Base-by-base conservation (phyloP, 2,888 invertebrate species). In the Drosophila buzzatii region DNA sequence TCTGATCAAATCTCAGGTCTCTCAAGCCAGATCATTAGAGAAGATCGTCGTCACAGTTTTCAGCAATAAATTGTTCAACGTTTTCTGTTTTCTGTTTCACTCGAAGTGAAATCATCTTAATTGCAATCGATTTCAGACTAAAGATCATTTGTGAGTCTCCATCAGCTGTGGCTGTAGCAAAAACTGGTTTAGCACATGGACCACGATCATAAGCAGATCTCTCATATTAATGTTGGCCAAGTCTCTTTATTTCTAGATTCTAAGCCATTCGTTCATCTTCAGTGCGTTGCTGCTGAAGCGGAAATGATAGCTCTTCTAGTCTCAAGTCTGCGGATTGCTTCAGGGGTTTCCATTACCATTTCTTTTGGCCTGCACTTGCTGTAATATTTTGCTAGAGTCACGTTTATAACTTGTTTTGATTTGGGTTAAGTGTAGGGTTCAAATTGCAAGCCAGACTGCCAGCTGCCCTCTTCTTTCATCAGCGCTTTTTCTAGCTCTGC, bases 51-150 rank as follows among this genome's bases (percentile, higher is more conserved):
- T 55, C 47, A 35, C 16, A 77, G 31, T 59, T 59, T 70, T 65
- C 31, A 33, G 35, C 52, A 51, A 52, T 10, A 33, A 10, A 47
- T 55, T 55, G 53, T 67, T 66, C 53, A 53, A 44, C 59, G 39
- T 61, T 79, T 60, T 44, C 65, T 61, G 39, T 57, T 64, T 65
- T 47, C 65, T 61, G 39, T 57, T 64, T 65, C 61, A 61, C 62
- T 55, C 39, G 58, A 90, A 90, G 91, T 89, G 86, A 90, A 87
- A 87, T 91, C 90, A 90, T 49, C 51, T 60, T 82, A 85, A 91
- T 88, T 77, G 80, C 83, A 73, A 88, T 91, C 82, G 83, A 91
- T 88, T 80, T 77, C 74, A 77, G 70, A 73, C 62, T 65, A 27
- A 67, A 68, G 51, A 35, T 44, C 35, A 18, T 7, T 14, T 8